Conservation (phyloP, 2,797 vertebrate genomes). For the Sylvilagus floridanus region DNA sequence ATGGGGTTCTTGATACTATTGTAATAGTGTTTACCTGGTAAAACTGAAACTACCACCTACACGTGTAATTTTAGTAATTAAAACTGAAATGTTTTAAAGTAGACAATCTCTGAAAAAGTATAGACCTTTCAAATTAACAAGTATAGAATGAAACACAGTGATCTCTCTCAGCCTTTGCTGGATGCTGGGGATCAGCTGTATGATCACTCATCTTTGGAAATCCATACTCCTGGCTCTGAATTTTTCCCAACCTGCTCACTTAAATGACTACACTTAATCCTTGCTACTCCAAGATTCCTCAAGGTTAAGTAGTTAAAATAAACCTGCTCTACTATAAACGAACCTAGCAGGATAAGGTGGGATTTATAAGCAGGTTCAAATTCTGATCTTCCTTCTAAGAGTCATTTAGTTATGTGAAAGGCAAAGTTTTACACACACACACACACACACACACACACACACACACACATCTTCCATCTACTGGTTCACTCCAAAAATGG, state of each 20-base stretch:
- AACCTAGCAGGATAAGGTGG: background rate
- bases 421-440: too few relatives aligned
- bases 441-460: too few relatives aligned
- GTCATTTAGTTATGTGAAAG: too few relatives aligned
- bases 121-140: background rate
- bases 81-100: background rate
- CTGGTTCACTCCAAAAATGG: too few relatives aligned
- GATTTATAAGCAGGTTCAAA: background rate
- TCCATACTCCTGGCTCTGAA: slow-evolving; percentile 14
- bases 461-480: too few relatives aligned
- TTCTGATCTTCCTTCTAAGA: background rate
- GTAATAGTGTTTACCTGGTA: background rate
- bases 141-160: background rate
- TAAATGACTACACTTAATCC: background rate
- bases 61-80: background rate
- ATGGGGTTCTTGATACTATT: background rate
- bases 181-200: background rate
- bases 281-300: background rate
- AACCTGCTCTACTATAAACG: background rate
- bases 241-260: background rate
- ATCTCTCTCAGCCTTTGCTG: background rate
- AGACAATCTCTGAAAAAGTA: background rate
- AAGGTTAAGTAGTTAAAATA: background rate
- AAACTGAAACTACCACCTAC: background rate
- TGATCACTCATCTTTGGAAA: background rate